Base-by-base conservation (phyloP, 2,888 invertebrate species). In the Leucozona laternaria region DNA sequence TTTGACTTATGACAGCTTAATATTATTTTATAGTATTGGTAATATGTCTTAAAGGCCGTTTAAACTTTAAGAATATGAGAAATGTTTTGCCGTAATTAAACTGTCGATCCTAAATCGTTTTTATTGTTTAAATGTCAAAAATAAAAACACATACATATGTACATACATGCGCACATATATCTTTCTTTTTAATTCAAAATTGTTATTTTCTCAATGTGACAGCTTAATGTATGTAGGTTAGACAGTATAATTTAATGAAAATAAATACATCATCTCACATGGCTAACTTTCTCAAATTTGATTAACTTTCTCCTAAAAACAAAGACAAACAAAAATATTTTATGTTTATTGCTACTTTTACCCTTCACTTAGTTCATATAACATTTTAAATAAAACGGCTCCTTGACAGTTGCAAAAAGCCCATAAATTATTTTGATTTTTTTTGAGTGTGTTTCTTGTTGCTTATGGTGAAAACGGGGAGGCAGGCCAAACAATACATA, bases 301-400 rank as follows among this genome's bases (percentile, higher is more conserved):
- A 58, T 58, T 34, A 34, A 53, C 53, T 53, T 53, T 28, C 15
- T 28, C 3, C 0, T 1, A 25, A 15, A 53, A 53, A 53, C 6
- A 17, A 7, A 4, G 43, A 22, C 15, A 20, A 62, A 22, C 15
- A 20, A 40, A 62, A 48, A 83, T 34, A 37, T 79, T 79, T 34
- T 22, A 64, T 75, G 57, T 79, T 66, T 84, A 76, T 79, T 55
- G 70, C 13, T 5, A 34, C 20, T 34, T 34, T 34, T 20, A 58
- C 11, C 78, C 53, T 28, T 55, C 28, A 58, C 40, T 43, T 70
- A 64, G 53, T 70, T 70, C 6, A 53, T 70, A 68, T 57, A 40
- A 78, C 48, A 62, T 64, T 71, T 81, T 71, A 71, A 82, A 72
- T 62, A 55, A 50, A 82, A 72, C 34, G 43, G 57, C 13, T 64